These are phyloP conservation scores for Misgurnus anguillicaudatus DNA, from an alignment of 2,113 vertebrate genomes.

Conservation along the genomic window DNA sequence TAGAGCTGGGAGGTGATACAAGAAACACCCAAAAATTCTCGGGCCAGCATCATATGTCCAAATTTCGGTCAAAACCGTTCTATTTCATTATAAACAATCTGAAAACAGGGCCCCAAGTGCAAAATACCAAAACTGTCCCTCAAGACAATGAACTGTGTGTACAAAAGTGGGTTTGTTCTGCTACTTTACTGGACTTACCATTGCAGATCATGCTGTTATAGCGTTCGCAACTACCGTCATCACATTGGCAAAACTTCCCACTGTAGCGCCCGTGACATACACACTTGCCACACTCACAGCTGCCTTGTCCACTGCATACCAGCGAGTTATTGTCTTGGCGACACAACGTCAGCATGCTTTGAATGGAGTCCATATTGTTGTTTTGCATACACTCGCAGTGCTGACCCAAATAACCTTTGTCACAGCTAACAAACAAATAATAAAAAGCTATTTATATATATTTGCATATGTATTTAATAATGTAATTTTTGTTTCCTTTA, in stretches of 20 bases:
- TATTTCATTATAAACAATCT: no score
- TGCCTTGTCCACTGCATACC: conserved; percentile 72
- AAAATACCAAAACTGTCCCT: no score
- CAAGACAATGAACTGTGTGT: no score
- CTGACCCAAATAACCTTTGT: conserved; percentile 63
- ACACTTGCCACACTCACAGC: conserved; percentile 74
- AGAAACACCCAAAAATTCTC: no score
- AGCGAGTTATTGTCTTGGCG: conserved; percentile 52
- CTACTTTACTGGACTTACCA: conserved; percentile 58
- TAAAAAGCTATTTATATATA: background rate
- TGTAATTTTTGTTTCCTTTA: background rate
- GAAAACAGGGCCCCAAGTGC: no score
- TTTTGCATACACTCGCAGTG: conserved; percentile 69
- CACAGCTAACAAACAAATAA: conserved; percentile 65
- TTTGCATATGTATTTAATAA: no score
- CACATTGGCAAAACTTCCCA: conserved; percentile 68
- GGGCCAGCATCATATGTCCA: no score
- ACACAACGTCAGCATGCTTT: conserved; percentile 62
- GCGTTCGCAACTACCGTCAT: conserved; percentile 69
- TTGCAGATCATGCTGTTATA: conserved; percentile 69
- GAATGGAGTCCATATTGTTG: conserved; percentile 39
- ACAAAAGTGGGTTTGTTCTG: background rate
- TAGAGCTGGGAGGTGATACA: no score
- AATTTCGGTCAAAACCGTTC: no score
- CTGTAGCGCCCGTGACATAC: conserved; percentile 53